Evolutionary conservation across 2,797 vertebrate species (phyloP).

Genomic region (Lagothrix lagotricha): DNA sequence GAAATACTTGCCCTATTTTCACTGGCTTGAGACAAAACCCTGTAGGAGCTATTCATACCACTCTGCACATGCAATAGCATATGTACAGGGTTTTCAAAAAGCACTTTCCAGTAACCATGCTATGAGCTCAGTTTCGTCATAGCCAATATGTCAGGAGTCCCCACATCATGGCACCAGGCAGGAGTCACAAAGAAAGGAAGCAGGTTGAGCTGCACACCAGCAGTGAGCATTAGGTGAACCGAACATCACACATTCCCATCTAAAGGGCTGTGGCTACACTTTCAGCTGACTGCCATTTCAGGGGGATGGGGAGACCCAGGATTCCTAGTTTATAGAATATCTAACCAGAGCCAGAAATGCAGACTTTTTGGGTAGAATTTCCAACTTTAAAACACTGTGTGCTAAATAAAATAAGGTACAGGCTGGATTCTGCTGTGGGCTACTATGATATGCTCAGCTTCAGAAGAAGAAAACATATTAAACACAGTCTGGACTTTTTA

Average conservation of each 20-base stretch:
- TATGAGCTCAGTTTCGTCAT: neutral
- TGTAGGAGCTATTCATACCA: neutral
- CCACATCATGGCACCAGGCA: neutral
- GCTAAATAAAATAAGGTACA: neutral
- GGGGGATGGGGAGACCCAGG: neutral
- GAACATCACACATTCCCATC: neutral
- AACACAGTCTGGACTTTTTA: neutral
- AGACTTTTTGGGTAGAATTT: neutral
- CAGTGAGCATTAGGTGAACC: neutral
- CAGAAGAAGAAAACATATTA: neutral
- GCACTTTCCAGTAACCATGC: neutral
- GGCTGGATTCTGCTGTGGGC: neutral
- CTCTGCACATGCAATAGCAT: neutral
- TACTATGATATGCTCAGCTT: neutral
- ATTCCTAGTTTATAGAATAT: neutral
- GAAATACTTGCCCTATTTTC: conserved; percentile 23
- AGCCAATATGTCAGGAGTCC: neutral
- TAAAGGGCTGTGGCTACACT: neutral
- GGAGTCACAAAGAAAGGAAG: neutral
- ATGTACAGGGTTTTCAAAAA: neutral
- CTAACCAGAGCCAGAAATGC: neutral
- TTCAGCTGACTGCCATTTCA: neutral
- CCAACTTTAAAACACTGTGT: neutral
- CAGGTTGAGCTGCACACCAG: neutral
- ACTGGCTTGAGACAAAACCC: neutral